Evolutionary conservation across 2,113 vertebrate genomes (phyloP).

Genomic region (Crotalus horridus): DNA sequence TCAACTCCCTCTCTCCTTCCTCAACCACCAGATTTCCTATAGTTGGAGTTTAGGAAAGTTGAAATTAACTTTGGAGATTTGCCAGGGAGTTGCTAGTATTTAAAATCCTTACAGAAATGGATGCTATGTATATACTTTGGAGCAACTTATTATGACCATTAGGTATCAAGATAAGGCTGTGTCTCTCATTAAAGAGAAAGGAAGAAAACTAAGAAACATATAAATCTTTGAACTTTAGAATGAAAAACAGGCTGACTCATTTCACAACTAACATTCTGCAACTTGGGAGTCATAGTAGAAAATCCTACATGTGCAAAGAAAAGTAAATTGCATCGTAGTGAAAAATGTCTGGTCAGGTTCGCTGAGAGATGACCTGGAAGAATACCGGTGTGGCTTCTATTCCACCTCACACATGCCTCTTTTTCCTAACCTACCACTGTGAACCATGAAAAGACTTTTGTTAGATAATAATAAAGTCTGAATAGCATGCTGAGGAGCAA

Average conservation of each 20-base stretch:
- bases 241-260: not conserved
- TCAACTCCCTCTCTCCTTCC: not conserved
- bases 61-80: not conserved
- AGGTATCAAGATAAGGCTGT: not conserved
- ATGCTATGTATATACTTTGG: not conserved
- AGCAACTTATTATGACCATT: not conserved
- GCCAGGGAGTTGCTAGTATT: not conserved
- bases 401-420: no score
- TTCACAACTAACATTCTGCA: not conserved
- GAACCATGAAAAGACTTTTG: not conserved
- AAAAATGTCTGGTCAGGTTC: not conserved
- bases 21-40: not conserved
- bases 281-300: not conserved
- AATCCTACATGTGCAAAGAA: not conserved
- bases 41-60: not conserved
- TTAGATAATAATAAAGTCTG: not conserved
- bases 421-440: not conserved
- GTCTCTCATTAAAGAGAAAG: not conserved
- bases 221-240: not conserved
- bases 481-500: not conserved
- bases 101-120: not conserved
- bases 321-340: not conserved
- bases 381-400: no score
- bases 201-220: not conserved
- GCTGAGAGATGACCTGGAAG: not conserved